Conservation (phyloP, 2,888 invertebrate species). For the Sericinus montela region DNA sequence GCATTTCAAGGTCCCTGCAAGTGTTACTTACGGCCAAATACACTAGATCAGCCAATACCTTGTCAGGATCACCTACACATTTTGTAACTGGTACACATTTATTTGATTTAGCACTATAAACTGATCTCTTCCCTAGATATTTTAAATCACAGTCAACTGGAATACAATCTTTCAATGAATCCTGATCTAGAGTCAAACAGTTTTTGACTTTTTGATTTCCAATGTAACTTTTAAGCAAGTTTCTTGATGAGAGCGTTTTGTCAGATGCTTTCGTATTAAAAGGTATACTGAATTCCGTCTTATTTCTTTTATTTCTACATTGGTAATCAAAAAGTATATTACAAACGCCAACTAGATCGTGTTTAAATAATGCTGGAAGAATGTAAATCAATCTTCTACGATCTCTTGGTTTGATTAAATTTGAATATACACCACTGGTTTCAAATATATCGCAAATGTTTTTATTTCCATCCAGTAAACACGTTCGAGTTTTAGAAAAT, state of each 20-base stretch:
- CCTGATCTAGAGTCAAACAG: slow-evolving; percentile 48
- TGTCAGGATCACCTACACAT: slow-evolving; percentile 36
- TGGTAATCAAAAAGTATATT: slow-evolving; percentile 37
- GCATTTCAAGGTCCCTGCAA: slow-evolving; percentile 49
- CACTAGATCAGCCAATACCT: slow-evolving; percentile 45
- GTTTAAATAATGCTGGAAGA: slow-evolving; percentile 44
- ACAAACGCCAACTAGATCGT: slow-evolving; percentile 53
- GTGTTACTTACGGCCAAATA: slow-evolving; percentile 47
- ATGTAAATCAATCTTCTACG: slow-evolving; percentile 42
- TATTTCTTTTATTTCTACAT: slow-evolving; percentile 31
- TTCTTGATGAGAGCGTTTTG: slow-evolving; percentile 19
- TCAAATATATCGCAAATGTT: slow-evolving; percentile 39
- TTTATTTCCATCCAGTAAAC: slow-evolving; percentile 35
- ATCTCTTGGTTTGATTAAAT: slow-evolving; percentile 37
- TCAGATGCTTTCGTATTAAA: slow-evolving; percentile 46
- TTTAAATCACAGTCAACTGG: slow-evolving; percentile 54
- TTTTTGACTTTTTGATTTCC: slow-evolving; percentile 23
- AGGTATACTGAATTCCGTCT: slow-evolving; percentile 33
- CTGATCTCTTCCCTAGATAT: slow-evolving; percentile 46
- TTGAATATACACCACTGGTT: slow-evolving; percentile 32
- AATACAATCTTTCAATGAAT: slow-evolving; percentile 45
- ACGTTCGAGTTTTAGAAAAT: slow-evolving; percentile 38
- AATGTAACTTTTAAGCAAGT: slow-evolving; percentile 32
- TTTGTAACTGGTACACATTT: slow-evolving; percentile 41
- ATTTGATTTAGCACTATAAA: slow-evolving; percentile 33